phyloP scores from a whole-genome alignment of 2,113 vertebrate genomes.

The Carlito syrichta region DNA sequence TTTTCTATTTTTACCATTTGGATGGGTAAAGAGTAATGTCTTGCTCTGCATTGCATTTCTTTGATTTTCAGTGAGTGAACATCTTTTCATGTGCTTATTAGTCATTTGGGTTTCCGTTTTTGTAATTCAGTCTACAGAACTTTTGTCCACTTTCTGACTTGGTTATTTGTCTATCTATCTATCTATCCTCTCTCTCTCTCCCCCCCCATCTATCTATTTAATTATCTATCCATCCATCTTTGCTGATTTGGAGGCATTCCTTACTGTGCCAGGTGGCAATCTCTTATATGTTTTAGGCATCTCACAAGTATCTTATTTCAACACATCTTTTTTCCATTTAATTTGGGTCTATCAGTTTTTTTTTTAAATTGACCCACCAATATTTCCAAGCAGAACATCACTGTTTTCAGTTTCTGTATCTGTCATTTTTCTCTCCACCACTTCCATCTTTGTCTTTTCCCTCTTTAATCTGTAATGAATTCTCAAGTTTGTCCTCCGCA shows the following conservation, averaged over 20 bases:
- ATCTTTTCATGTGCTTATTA: background rate
- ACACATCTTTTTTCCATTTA: background rate
- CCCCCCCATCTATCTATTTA: background rate
- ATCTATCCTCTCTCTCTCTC: no score
- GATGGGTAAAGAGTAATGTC: background rate
- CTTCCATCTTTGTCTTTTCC: slow-evolving; percentile 13
- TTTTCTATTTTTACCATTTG: background rate
- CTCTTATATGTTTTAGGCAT: background rate
- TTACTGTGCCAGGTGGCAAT: background rate
- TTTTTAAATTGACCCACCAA: background rate
- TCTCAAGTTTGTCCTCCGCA: slow-evolving; percentile 25
- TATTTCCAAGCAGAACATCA: background rate
- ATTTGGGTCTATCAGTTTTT: background rate
- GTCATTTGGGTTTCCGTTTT: background rate
- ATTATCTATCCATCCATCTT: background rate
- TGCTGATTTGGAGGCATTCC: background rate
- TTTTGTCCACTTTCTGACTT: background rate
- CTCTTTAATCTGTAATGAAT: slow-evolving; percentile 27
- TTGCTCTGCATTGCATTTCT: background rate
- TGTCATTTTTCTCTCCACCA: background rate
- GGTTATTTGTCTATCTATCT: background rate
- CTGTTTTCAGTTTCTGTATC: background rate
- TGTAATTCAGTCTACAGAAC: background rate
- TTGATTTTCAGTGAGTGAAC: background rate
- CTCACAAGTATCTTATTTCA: background rate